Evolutionary conservation across 2,113 vertebrate genomes (phyloP).

Genomic region (Sceloporus tristichus): DNA sequence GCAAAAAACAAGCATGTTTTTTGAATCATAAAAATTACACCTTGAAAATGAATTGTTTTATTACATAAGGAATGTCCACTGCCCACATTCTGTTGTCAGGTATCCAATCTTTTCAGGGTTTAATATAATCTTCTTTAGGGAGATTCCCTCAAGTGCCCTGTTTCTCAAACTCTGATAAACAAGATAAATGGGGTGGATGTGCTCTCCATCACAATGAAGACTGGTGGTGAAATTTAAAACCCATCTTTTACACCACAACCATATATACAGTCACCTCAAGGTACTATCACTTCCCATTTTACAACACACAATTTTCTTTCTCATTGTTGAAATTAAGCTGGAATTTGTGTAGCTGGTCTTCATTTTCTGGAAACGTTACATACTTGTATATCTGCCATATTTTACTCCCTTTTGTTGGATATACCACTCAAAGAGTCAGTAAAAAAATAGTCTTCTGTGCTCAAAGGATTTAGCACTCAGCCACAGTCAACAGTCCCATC

Average conservation of each 20-base stretch:
- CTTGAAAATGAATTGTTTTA: background rate
- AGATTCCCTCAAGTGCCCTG: background rate
- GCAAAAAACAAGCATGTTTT: background rate
- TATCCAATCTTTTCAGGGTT: background rate
- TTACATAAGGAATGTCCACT: background rate
- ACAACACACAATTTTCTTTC: background rate
- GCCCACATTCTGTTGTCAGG: background rate
- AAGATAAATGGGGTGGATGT: background rate
- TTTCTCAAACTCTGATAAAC: background rate
- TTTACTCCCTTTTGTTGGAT: background rate
- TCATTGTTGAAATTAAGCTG: background rate
- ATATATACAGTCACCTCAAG: background rate
- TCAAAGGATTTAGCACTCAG: too few relatives aligned
- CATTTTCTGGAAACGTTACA: background rate
- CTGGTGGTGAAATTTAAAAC: background rate
- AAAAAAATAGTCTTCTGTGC: too few relatives aligned
- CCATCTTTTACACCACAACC: background rate
- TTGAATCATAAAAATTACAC: background rate
- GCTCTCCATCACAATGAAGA: background rate
- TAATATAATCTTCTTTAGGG: background rate
- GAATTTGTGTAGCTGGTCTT: background rate
- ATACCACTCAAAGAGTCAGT: background rate
- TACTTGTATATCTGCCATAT: background rate
- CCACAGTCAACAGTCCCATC: background rate
- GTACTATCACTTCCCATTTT: background rate